Percentiles rank a stretch among this genome's conserved stretches.
phyloP scores from a whole-genome alignment of 2,888 invertebrate genomes.

The Prenolepis imparis region DNA sequence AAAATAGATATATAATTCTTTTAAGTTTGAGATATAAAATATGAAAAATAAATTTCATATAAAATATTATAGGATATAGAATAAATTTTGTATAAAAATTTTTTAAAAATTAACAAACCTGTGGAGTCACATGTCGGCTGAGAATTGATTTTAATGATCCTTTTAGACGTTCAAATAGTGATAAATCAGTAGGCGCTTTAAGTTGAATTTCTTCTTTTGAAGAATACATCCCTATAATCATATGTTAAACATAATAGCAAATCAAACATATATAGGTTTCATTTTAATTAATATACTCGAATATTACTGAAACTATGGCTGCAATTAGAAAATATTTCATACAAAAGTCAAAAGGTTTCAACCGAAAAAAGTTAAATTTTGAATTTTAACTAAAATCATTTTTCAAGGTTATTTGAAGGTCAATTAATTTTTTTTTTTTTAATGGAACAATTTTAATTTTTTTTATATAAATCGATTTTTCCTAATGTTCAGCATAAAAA shows the following conservation, averaged over 20 bases:
- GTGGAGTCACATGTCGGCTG: slow-evolving; percentile 79
- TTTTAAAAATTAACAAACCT: slow-evolving; percentile 78
- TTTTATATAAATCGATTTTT: no score
- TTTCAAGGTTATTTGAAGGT: no score
- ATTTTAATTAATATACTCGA: background rate
- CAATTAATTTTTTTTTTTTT: no score
- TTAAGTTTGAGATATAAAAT: slow-evolving; percentile 29
- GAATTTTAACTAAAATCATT: no score
- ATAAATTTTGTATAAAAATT: slow-evolving; percentile 62
- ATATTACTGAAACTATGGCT: no score
- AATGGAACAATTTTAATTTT: no score
- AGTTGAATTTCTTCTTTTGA: slow-evolving; percentile 81
- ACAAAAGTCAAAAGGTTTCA: no score
- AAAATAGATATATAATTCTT: slow-evolving; percentile 66
- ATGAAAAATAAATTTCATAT: slow-evolving; percentile 45
- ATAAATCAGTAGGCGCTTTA: slow-evolving; percentile 83
- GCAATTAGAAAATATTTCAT: no score
- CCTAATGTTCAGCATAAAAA: no score
- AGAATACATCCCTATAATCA: slow-evolving; percentile 76
- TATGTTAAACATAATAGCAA: background rate
- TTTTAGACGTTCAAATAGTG: slow-evolving; percentile 83
- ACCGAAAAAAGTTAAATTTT: no score
- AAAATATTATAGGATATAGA: slow-evolving; percentile 38
- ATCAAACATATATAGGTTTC: slow-evolving; percentile 1
- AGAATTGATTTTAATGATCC: slow-evolving; percentile 83